Evolutionary conservation across 1,140 invertebrate genomes (phyloP), one percentile per base, ranked within the genome.

Genomic region (Cherax quadricarinatus): DNA sequence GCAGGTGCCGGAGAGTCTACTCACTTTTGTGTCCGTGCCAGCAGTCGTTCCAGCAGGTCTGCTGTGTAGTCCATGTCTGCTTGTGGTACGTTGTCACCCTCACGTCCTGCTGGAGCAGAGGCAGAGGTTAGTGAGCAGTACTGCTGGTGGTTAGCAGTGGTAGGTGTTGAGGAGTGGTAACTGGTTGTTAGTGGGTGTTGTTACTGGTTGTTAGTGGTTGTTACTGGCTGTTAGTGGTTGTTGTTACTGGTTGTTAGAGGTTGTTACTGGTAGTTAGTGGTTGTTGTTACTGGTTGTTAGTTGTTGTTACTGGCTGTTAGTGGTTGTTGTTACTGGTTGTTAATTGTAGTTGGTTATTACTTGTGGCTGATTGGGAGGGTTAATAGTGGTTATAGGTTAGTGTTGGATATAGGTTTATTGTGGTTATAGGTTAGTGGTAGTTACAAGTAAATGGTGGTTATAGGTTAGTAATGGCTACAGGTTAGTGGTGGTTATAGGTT

Each of bases 11-110:
- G 60, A 6, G 21, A 21, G 70, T 60, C 48, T 57, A 85, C 83
- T 85, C 62, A 85, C 83, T 85, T 85, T 24, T 85, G 83, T 62
- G 83, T 48, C 21, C 83, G 83, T 30, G 60, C 83, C 16, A 85
- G 24, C 14, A 85, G 83, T 14, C 70, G 83, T 6, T 85, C 83
- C 18, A 85, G 83, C n/a, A 85, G 41, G 62, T 85, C 83, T 14
- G 83, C 60, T 9, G 83, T 70, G 21, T 85, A 85, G 83, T 85
- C 83, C 0, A 70, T 18, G n/a, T 85, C 83, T 14, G 60, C 30
- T 49, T 66, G 60, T 66, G 70, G 83, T 4, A 66, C 16, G 24
- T 21, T 62, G 62, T 85, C 83, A 24, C n/a, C 60, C 62, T 85
- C 83, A 4, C 83, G 83, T 57, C 83, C 83, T 85, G 83, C 48